Evolutionary conservation across 2,888 invertebrate species (phyloP).

Genomic region (Dicyrtoma fusca): DNA sequence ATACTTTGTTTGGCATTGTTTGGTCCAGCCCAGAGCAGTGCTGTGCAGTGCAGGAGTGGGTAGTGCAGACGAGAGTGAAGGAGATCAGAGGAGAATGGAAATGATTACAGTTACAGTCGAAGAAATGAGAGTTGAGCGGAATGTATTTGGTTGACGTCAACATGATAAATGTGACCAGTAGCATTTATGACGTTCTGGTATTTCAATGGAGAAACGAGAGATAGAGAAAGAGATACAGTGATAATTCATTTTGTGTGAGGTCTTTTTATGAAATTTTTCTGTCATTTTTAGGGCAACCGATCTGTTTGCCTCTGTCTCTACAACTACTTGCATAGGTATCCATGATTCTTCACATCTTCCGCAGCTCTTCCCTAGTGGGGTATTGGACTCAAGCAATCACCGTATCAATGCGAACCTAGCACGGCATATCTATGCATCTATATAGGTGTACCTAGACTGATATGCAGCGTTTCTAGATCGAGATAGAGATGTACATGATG

Average conservation of each 20-base stretch:
- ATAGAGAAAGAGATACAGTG: slow-evolving; percentile 30
- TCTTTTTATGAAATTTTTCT: slow-evolving; percentile 49
- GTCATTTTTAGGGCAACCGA: slow-evolving; percentile 35
- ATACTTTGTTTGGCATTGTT: too few species aligned
- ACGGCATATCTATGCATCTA: too few species aligned
- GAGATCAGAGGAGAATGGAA: background rate
- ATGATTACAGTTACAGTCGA: background rate
- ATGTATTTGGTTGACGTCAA: slow-evolving; percentile 19
- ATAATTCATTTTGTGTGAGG: slow-evolving; percentile 48
- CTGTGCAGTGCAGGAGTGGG: too few species aligned
- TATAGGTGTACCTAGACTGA: too few species aligned
- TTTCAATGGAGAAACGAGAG: slow-evolving; percentile 35
- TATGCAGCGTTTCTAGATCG: too few species aligned
- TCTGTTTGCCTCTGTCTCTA: background rate
- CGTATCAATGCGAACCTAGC: too few species aligned
- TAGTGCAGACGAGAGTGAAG: background rate
- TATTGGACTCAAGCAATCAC: too few species aligned
- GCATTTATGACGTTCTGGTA: slow-evolving; percentile 42
- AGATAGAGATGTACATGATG: too few species aligned
- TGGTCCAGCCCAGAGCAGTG: too few species aligned
- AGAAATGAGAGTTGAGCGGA: background rate
- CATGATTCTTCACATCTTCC: too few species aligned
- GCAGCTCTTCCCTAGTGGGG: too few species aligned
- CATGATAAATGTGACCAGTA: slow-evolving; percentile 48
- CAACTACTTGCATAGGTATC: too few species aligned